These are phyloP conservation scores for Ariopsis seemanni DNA, from an alignment of 2,113 vertebrate genomes.

Conservation along the genomic window DNA sequence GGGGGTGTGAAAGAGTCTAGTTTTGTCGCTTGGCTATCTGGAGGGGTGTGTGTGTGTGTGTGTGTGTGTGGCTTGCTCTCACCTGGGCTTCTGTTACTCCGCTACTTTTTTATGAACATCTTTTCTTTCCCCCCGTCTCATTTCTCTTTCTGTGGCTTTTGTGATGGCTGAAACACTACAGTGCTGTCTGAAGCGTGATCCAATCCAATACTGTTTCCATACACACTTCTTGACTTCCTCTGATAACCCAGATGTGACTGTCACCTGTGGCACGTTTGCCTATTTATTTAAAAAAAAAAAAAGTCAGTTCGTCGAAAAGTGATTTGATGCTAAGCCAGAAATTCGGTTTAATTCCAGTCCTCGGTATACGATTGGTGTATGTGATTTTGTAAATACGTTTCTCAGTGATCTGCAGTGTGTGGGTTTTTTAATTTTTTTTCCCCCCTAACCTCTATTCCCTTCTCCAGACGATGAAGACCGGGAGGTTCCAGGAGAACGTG, in stretches of 20 bases:
- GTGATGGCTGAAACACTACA: background rate
- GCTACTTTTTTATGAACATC: background rate
- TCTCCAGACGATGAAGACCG: slow-evolving; percentile 89
- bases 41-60: too few relatives aligned
- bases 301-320: background rate
- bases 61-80: too few relatives aligned
- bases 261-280: background rate
- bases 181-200: background rate
- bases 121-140: background rate
- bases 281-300: background rate
- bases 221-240: background rate
- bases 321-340: background rate
- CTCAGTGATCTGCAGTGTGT: background rate
- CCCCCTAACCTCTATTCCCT: background rate
- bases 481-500: slow-evolving; percentile 87
- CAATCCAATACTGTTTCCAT: too few relatives aligned
- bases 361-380: background rate
- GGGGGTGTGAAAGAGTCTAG: too few relatives aligned
- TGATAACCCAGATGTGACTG: background rate
- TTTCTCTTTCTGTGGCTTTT: background rate
- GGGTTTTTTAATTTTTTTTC: too few relatives aligned
- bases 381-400: background rate
- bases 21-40: too few relatives aligned
- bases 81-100: background rate
- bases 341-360: background rate